Conservation (phyloP, 2,797 vertebrate species). For the Eospalax fontanierii region DNA sequence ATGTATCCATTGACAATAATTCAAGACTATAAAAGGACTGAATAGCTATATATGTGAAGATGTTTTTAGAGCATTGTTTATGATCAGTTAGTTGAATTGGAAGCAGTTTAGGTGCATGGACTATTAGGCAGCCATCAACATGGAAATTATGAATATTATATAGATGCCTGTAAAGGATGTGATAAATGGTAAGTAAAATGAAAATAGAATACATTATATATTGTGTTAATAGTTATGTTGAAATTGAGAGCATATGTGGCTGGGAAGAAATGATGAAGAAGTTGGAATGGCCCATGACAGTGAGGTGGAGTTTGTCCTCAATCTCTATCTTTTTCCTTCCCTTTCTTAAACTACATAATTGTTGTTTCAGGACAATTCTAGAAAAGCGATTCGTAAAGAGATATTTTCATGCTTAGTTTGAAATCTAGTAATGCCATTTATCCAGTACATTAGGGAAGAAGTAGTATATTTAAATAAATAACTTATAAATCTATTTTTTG, state of each 20-base stretch:
- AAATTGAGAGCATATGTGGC: neutral
- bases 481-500: neutral
- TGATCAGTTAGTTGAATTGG: conserved; percentile 48
- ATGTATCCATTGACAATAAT: conserved; percentile 45
- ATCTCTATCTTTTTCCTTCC: neutral
- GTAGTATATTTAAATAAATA: conserved; percentile 3
- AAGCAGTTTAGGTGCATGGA: conserved; percentile 10
- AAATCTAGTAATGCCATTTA: conserved; percentile 41
- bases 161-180: neutral
- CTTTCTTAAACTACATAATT: conserved; percentile 20
- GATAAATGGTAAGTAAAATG: conserved; percentile 11
- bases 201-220: conserved; percentile 47
- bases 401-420: conserved; percentile 68
- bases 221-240: conserved; percentile 1
- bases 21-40: conserved; percentile 33
- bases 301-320: neutral
- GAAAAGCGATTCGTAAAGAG: conserved; percentile 41
- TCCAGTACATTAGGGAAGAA: conserved; percentile 36
- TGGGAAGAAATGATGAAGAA: conserved; percentile 42
- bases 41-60: neutral
- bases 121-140: conserved; percentile 14
- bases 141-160: conserved; percentile 42
- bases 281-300: neutral
- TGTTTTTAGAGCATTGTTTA: conserved; percentile 20
- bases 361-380: neutral